Base-by-base conservation (phyloP, 1,140 invertebrate species). In the Eriosoma lanigerum region DNA sequence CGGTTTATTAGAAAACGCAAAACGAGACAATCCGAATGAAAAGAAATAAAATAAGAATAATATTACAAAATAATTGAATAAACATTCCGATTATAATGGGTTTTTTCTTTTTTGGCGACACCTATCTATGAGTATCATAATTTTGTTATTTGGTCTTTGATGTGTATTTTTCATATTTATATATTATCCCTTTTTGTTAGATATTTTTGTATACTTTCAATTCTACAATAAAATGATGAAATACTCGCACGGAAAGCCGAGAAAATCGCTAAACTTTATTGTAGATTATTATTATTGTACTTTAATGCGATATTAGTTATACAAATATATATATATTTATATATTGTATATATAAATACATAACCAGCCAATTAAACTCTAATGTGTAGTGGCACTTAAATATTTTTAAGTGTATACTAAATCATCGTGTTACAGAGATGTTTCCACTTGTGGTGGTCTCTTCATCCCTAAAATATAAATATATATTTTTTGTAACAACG, bases 341-440 rank as follows among this genome's bases (percentile, higher is more conserved):
- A n/a, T n/a, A 19, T 21, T 21, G 5, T 66, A 66, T 26, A 32
- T 44, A 66, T 64, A 66, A 44, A 66, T 12, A 44, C 38, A 32
- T 66, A 21, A 38, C 32, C 17, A 24, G 32, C 62, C 32, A 66
- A 66, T 66, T 66, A 66, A 44, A 66, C 62, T 24, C 19, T 66
- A 44, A 66, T 66, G 62, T 44, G 38, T 66, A 66, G 62, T 64
- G 19, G 29, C 62, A 64, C 29, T 64, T 64, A 64, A n/a, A 64
- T 38, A 66, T 44, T 13, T 66, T 19, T 66, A 66, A 66, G 32
- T 44, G 62, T 66, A 66, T 13, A 66, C 4, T 66, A 66, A 66
- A 66, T 66, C 62, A 66, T 66, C 12, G 38, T n/a, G 62, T 44
- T n/a, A 66, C 62, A 8, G 62, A 5, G 19, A 29, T 44, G n/a